Conservation (phyloP, 2,888 invertebrate species). For the Lepeophtheirus nordmannii region DNA sequence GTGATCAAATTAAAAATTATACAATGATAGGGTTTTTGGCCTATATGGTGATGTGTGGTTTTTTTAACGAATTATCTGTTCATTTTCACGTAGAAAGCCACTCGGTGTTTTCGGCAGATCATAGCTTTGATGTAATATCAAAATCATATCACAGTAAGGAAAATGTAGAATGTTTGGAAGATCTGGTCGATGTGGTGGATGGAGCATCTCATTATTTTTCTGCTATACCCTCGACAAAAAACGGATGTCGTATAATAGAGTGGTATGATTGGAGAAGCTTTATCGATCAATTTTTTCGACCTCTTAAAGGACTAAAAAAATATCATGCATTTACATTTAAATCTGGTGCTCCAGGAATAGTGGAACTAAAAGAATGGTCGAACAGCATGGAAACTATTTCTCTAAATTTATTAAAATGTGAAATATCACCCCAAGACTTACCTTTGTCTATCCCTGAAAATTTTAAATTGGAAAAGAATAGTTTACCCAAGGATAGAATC, state of each 20-base stretch:
- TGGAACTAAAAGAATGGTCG: neutral
- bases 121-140: neutral
- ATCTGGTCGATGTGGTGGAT: neutral
- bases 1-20: conserved; percentile 1
- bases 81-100: neutral
- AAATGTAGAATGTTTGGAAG: neutral
- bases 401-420: no score
- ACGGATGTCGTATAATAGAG: neutral
- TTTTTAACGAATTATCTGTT: neutral
- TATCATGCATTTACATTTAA: neutral
- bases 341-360: neutral
- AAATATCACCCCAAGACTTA: neutral
- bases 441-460: neutral
- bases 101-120: neutral
- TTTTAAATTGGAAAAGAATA: neutral
- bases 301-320: conserved; percentile 1
- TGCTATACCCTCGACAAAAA: neutral
- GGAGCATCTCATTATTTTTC: neutral
- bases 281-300: neutral
- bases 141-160: neutral
- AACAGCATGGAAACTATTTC: no score
- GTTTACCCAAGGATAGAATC: neutral
- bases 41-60: neutral
- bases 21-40: neutral
- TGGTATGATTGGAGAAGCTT: conserved; percentile 2